Conservation (phyloP, 2,113 vertebrate species). For the Chlamydotis undulata region DNA sequence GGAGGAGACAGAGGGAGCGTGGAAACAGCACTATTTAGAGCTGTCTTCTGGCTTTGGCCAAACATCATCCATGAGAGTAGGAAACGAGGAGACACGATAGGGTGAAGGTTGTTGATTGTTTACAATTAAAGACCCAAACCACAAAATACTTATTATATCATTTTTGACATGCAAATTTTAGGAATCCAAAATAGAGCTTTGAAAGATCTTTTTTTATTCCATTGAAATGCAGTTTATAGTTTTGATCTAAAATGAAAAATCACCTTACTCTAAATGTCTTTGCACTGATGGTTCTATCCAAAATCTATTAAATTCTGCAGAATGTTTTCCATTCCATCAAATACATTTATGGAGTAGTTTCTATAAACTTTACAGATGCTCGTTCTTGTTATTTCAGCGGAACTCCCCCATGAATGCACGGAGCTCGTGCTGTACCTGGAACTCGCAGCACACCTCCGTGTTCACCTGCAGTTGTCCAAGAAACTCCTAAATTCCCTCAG, state of each 20-base stretch:
- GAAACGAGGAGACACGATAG: accelerated
- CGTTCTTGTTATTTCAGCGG: neutral
- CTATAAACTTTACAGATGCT: neutral
- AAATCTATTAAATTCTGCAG: neutral
- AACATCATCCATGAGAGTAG: neutral
- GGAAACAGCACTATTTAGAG: neutral
- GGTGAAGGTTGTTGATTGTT: conserved; percentile 24
- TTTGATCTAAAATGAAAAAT: neutral
- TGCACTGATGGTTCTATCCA: accelerated
- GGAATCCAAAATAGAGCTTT: neutral
- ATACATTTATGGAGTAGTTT: neutral
- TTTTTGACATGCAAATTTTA: neutral
- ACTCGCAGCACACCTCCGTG: accelerated
- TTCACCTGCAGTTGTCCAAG: neutral
- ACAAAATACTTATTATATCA: neutral
- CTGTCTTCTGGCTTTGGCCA: neutral
- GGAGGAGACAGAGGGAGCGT: conserved; percentile 14
- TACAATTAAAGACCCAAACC: conserved; percentile 16
- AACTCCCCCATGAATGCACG: accelerated
- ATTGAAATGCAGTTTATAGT: neutral
- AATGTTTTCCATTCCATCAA: neutral
- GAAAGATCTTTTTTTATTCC: neutral
- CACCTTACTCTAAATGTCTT: neutral
- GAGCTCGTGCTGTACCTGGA: accelerated
- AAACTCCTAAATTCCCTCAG: neutral